phyloP scores from a whole-genome alignment of 2,888 invertebrate genomes.

The Pyrgus malvae region DNA sequence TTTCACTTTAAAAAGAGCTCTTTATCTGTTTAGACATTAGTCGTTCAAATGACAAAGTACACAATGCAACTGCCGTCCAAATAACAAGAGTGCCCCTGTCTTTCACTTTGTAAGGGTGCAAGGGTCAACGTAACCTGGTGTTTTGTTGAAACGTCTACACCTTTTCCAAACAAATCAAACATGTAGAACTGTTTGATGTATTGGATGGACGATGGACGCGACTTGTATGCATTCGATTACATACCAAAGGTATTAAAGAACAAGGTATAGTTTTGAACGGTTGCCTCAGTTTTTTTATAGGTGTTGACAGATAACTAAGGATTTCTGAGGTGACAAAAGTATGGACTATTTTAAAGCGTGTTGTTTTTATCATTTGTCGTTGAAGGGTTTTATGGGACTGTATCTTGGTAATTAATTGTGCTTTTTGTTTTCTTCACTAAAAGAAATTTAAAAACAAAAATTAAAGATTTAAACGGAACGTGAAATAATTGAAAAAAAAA shows the following conservation, averaged over 20 bases:
- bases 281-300: neutral
- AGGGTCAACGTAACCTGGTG: constrained; percentile 41
- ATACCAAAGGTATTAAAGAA: constrained; percentile 4
- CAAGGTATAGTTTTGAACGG: constrained; percentile 25
- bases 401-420: constrained; percentile 18
- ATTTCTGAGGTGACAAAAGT: constrained; percentile 41
- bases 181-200: constrained; percentile 54
- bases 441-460: neutral
- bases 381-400: neutral
- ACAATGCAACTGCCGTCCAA: constrained; percentile 41
- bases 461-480: too few relatives aligned
- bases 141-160: constrained; percentile 47
- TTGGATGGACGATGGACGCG: constrained; percentile 47
- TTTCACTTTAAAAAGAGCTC: constrained; percentile 50
- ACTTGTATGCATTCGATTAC: constrained; percentile 21
- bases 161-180: constrained; percentile 55
- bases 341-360: constrained; percentile 32
- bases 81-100: constrained; percentile 30
- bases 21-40: constrained; percentile 63
- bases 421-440: constrained; percentile 6
- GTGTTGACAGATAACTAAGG: constrained; percentile 35
- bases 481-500: too few relatives aligned
- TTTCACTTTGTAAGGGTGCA: constrained; percentile 11
- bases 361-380: constrained; percentile 20
- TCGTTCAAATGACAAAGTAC: constrained; percentile 55